A percentile compares a stretch with the other conserved stretches of the same genome.
These are phyloP conservation scores for Brachyistius frenatus DNA, from an alignment of 2,113 vertebrate species.

Conservation along the genomic window DNA sequence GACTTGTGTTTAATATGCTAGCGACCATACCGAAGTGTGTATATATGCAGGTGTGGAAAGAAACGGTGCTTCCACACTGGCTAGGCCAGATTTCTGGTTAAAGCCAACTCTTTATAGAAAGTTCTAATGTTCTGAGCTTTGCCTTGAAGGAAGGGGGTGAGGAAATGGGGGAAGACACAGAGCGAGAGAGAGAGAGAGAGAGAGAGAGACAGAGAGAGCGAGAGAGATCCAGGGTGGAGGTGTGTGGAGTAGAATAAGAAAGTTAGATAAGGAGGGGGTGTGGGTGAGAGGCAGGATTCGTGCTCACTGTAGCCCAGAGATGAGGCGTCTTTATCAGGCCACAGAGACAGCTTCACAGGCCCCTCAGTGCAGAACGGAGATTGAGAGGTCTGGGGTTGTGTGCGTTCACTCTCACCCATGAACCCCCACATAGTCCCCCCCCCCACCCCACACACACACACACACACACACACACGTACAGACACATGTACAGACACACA, in stretches of 20 bases:
- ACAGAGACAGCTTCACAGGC: conserved; percentile 75
- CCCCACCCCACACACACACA: conserved; percentile 19
- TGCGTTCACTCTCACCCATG: conserved; percentile 29
- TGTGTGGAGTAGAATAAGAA: conserved; percentile 57
- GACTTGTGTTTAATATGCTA: conserved; percentile 15
- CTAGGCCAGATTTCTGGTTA: conserved; percentile 28
- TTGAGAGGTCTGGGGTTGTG: conserved; percentile 76
- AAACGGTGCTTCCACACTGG: conserved; percentile 35
- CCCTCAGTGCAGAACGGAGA: conserved; percentile 81
- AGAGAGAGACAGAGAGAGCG: conserved; percentile 23
- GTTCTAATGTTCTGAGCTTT: conserved; percentile 57
- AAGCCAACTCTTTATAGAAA: conserved; percentile 55
- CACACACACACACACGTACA: conserved; percentile 28
- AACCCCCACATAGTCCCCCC: conserved; percentile 23
- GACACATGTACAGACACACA: conserved; percentile 36
- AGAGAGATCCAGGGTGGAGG: conserved; percentile 52
- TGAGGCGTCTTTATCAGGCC: conserved; percentile 80
- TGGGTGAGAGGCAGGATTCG: conserved; percentile 59
- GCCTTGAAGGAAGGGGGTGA: conserved; percentile 46
- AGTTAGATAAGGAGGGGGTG: conserved; percentile 67
- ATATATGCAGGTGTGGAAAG: conserved; percentile 7
- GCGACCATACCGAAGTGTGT: not conserved
- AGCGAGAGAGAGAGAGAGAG: conserved; percentile 34
- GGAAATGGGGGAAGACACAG: conserved; percentile 29
- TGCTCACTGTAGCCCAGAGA: conserved; percentile 70